Base-by-base conservation (phyloP, 2,113 vertebrate species). In the Epinephelus moara region DNA sequence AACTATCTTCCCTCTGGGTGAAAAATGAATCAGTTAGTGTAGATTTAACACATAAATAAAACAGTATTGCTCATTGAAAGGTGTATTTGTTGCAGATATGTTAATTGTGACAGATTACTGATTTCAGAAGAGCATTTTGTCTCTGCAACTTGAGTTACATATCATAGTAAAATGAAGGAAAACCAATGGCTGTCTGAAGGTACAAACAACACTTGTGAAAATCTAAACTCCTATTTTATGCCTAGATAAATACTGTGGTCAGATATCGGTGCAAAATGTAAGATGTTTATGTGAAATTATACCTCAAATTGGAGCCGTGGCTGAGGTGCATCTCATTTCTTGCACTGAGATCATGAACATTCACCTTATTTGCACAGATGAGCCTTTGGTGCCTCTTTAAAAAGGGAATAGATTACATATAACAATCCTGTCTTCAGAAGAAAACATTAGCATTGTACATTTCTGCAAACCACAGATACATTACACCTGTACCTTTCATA, bases 231-330 rank as follows among this genome's bases (percentile, higher is more conserved):
- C 18, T 53, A 14, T 18, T 3, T 66, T 2, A 21, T 15, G 14
- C 5, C 15, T 1, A 0, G 18, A 37, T 37, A 50, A 52, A 42
- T 10, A 19, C 4, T 45, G 5, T 37, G 30, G 19, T 55, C 57
- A 33, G 0, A 70, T 53, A 60, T 59, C 25, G 45, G 25, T 49
- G 55, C 13, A 68, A 37, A 2, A 11, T 1, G 18, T 40, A 6
- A 68, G 55, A 53, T 2, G 33, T 76, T 61, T 64, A 64, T 53
- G 6, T 69, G 59, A 61, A 70, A 80, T 57, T 25, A 50, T 63
- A 33, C 52, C 42, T 53, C 23, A 60, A 40, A 80, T 21, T 56
- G 52, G 40, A 69, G 80, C 27, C 8, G 15, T 52, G 15, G 1
- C 75, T 18, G 40, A 70, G 55, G 4, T 17, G 3, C 40, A 11